Evolutionary conservation across 2,888 invertebrate species (phyloP), one percentile per base, ranked within the genome.

Genomic region (Cantharis rustica): DNA sequence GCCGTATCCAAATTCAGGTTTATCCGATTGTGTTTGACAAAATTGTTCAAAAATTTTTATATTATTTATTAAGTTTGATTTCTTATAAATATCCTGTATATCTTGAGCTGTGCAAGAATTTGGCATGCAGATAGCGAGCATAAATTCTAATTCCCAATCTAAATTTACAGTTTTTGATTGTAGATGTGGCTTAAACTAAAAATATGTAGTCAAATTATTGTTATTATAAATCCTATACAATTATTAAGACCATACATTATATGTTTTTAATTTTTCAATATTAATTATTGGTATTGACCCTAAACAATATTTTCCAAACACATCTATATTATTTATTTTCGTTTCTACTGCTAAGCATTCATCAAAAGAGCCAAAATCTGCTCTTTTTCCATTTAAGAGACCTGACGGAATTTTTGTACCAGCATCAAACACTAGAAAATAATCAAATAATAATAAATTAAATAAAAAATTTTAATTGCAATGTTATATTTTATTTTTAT

Each of bases 291-390:
- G 73, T 16, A 75, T 77, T n/a, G 68, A 47, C 10, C 62, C 72
- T 64, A 78, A 63, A 16, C 81, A 81, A 71, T 81, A 81, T 77
- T 80, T 78, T 16, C 81, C 81, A 61, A 10, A 16, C 7, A 74
- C 61, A 4, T 7, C 13, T n/a, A 15, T 16, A 1, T 16, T 10
- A 47, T 23, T 10, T 13, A 69, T 23, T 3, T 5, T 16, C 13
- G 15, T 11, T 23, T 61, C 11, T 16, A 71, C 61, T 10, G 71
- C 16, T 10, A 78, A 15, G 16, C 79, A 79, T 69, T 78, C 71
- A 71, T 79, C 78, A 71, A 68, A 79, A 61, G 15, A 15, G 1
- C 79, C 79, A 7, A 76, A 66, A 64, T 78, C 76, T n/a, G 26
- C 68, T 4, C 73, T 13, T 62, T 71, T 70, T 10, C 76, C 78